phyloP scores from a whole-genome alignment of 2,113 vertebrate genomes.

The Zosterops hypoxanthus region DNA sequence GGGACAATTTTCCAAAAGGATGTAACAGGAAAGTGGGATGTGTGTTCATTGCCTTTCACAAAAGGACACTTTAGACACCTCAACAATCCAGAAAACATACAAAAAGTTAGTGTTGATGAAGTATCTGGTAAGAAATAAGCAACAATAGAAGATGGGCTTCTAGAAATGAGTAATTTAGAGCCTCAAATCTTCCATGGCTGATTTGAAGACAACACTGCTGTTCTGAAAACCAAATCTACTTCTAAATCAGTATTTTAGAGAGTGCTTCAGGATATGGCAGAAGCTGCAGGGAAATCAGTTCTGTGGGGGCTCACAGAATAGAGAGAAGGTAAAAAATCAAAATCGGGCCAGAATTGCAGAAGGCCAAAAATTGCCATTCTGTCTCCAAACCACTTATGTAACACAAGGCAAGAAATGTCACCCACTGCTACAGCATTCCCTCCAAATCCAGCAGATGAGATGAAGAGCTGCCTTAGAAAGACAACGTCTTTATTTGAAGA shows the following conservation, averaged over 20 bases:
- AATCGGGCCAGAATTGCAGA: neutral
- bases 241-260: neutral
- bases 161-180: neutral
- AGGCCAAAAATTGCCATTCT: neutral
- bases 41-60: neutral
- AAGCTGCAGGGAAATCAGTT: neutral
- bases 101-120: neutral
- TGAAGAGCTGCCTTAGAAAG: neutral
- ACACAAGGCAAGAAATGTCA: neutral
- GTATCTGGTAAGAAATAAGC: neutral
- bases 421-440: neutral
- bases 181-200: neutral
- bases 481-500: neutral
- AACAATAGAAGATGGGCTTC: neutral
- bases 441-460: neutral
- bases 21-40: neutral
- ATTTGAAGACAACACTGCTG: neutral
- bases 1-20: neutral
- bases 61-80: neutral
- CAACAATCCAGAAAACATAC: neutral
- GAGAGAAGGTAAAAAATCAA: neutral
- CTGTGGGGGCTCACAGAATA: rapidly evolving
- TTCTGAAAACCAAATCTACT: neutral
- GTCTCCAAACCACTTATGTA: neutral
- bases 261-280: neutral